Percentiles rank a stretch among this genome's conserved stretches.
phyloP scores from a whole-genome alignment of 2,888 invertebrate genomes.

The Campoplex nolae region DNA sequence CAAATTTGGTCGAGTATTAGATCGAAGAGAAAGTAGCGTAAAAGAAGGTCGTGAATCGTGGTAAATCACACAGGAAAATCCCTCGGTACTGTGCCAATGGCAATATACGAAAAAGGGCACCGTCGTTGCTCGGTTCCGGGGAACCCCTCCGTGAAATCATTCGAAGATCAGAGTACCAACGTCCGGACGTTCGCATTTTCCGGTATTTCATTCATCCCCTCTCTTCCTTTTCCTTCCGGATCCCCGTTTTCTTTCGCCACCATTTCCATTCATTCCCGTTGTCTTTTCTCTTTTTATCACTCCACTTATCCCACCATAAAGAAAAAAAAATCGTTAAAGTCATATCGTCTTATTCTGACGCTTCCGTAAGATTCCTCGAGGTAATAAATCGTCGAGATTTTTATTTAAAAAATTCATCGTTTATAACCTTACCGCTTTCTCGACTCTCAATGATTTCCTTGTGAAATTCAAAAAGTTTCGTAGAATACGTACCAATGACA shows the following conservation, averaged over 20 bases:
- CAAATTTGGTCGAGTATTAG: constrained; percentile 52
- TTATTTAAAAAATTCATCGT: not conserved
- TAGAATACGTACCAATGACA: not conserved
- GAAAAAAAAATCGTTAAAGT: not conserved
- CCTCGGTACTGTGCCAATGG: constrained; percentile 8
- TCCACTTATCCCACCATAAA: not conserved
- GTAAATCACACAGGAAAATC: constrained; percentile 26
- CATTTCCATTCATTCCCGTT: not conserved
- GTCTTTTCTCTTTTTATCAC: not conserved
- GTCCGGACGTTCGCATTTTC: constrained; percentile 54
- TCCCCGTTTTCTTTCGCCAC: not conserved
- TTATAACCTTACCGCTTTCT: constrained; percentile 1
- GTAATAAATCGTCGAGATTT: not conserved
- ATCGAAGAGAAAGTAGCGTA: constrained; percentile 30
- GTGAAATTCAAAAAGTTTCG: not conserved
- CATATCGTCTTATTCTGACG: not conserved
- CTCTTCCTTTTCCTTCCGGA: not conserved
- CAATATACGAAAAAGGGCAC: constrained; percentile 12
- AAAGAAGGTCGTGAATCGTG: constrained; percentile 22
- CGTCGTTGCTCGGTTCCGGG: constrained; percentile 26
- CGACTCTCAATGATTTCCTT: not conserved
- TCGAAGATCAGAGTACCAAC: constrained; percentile 32
- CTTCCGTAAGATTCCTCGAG: not conserved
- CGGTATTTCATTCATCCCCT: not conserved
- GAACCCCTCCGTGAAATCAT: constrained; percentile 36